phyloP scores from a whole-genome alignment of 2,113 vertebrate species.

The Malurus cyaneus region DNA sequence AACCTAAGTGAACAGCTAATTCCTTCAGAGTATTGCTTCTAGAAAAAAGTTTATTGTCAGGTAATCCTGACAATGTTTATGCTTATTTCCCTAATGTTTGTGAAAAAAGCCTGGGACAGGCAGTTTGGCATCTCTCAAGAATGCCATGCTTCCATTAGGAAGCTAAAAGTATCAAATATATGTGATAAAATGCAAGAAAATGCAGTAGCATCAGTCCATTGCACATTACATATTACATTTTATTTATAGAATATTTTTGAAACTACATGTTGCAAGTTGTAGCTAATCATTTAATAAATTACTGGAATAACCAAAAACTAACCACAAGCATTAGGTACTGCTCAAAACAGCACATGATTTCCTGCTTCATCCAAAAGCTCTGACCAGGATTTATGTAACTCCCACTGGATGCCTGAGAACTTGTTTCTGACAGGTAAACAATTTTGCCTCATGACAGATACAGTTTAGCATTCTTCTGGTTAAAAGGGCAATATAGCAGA shows the following conservation, averaged over 20 bases:
- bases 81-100: not conserved
- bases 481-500: not conserved
- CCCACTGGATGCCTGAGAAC: not conserved
- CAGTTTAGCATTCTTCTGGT: not conserved
- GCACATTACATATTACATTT: not conserved
- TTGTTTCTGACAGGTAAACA: not conserved
- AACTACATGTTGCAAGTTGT: not conserved
- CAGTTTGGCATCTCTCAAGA: not conserved
- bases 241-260: not conserved
- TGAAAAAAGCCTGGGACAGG: not conserved
- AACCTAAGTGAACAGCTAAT: not conserved
- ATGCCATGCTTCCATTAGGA: not conserved
- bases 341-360: not conserved
- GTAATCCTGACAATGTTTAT: not conserved
- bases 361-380: rapidly evolving
- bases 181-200: not conserved
- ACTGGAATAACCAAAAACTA: not conserved
- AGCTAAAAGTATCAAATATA: not conserved
- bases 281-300: not conserved
- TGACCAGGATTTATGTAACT: not conserved
- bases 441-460: not conserved
- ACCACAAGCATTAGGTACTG: not conserved
- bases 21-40: not conserved
- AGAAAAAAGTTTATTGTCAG: not conserved
- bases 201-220: not conserved